Evolutionary conservation across 2,113 vertebrate species (phyloP), one percentile per base, ranked within the genome.

Genomic region (Psettodes erumei): DNA sequence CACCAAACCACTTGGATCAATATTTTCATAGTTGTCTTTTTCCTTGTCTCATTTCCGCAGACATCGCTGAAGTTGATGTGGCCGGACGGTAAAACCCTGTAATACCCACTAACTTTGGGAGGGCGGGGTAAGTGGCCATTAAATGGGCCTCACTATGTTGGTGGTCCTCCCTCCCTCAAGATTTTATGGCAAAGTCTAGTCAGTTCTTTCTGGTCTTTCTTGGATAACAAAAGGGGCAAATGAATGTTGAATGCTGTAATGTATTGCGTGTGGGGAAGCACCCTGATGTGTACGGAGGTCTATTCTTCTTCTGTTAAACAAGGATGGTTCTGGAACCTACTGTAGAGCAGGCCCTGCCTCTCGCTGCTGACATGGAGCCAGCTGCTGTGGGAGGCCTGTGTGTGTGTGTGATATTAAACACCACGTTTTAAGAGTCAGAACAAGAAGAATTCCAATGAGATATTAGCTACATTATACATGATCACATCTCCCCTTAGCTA

Each of bases 161-260:
- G 88, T 91, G 91, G 87, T 91, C 90, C 75, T 64, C 65, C 62
- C 71, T 12, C 23, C 66, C 68, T 71, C 38, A 51, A n/a, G 42
- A 77, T 73, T 87, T 92, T 90, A 90, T 84, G 79, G 82, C 59
- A 35, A 63, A 72, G 79, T 90, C 82, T 79, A 78, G 82, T 75
- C 66, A 33, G 79, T 70, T 60, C 71, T 79, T 53, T 82, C 32
- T 1, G 76, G 71, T 70, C 60, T 86, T 78, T 78, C 72, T 80
- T 76, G 51, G 76, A 84, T 27, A 16, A 77, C 55, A 59, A 80
- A 82, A 85, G 78, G 42, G 47, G 71, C 25, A 28, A 70, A 62
- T 43, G 50, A 65, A 76, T 56, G 74, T 65, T 79, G 75, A 83
- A 82, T 62, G 85, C 38, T 80, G 56, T 82, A 87, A 88, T 48